Conservation (phyloP, 2,797 vertebrate species). For the Eulemur albifrons region DNA sequence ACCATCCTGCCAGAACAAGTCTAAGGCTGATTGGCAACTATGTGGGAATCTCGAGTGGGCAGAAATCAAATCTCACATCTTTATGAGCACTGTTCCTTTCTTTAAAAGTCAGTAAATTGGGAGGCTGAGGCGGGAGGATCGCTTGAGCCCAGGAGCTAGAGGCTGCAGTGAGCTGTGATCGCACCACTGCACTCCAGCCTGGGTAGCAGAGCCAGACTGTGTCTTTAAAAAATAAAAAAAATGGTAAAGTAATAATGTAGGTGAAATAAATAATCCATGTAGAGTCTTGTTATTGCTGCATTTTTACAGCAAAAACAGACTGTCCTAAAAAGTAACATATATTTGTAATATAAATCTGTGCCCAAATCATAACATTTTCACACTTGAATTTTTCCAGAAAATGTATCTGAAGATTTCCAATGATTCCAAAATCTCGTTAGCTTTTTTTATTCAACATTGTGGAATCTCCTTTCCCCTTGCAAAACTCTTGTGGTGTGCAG, state of each 20-base stretch:
- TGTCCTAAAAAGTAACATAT: not conserved
- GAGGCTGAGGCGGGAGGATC: not conserved
- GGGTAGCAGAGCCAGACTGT: not conserved
- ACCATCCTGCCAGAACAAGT: too few species aligned
- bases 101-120: not conserved
- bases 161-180: not conserved
- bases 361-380: not conserved
- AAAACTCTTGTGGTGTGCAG: not conserved
- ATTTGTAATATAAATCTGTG: not conserved
- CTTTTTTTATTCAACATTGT: not conserved
- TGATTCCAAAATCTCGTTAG: not conserved
- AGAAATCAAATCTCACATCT: not conserved
- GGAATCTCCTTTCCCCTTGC: not conserved
- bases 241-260: not conserved
- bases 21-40: not conserved
- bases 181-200: not conserved
- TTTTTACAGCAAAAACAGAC: not conserved
- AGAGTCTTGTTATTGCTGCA: not conserved
- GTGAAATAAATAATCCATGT: not conserved
- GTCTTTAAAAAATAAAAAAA: not conserved
- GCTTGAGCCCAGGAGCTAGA: not conserved
- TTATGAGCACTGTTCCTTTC: not conserved
- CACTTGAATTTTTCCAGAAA: not conserved
- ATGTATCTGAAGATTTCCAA: not conserved
- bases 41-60: not conserved